Evolutionary conservation across 2,113 vertebrate species (phyloP).

Genomic region (Oryzias woworae): DNA sequence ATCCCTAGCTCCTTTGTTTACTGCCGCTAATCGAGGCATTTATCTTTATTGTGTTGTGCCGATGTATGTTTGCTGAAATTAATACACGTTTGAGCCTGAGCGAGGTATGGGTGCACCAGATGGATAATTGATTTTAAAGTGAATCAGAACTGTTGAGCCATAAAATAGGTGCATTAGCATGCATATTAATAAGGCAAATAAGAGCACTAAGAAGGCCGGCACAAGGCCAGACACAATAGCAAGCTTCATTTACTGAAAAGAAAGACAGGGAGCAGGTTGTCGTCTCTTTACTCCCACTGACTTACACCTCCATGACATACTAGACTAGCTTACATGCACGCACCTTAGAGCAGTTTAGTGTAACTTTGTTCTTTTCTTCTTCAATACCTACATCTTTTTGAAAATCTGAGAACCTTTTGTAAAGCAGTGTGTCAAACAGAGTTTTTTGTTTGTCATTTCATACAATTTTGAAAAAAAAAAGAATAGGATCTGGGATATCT

Average conservation of each 20-base stretch:
- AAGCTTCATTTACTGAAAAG: constrained; percentile 64
- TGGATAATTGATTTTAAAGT: constrained; percentile 83
- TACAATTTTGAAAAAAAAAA: constrained; percentile 46
- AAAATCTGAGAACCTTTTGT: constrained; percentile 34
- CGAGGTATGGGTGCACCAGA: constrained; percentile 73
- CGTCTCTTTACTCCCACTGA: constrained; percentile 19
- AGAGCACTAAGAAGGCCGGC: constrained; percentile 60
- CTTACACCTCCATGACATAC: constrained; percentile 18
- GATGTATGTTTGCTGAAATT: constrained; percentile 82
- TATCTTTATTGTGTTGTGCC: constrained; percentile 80
- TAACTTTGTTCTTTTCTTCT: constrained; percentile 20
- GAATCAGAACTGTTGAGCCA: constrained; percentile 79
- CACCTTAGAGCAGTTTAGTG: constrained; percentile 27
- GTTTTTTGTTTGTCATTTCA: constrained; percentile 34
- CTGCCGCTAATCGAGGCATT: constrained; percentile 79
- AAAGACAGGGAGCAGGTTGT: constrained; percentile 22
- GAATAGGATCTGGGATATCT: constrained; percentile 33
- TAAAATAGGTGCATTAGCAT: constrained; percentile 82
- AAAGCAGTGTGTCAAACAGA: constrained; percentile 36
- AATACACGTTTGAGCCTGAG: constrained; percentile 77
- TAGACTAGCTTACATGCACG: constrained; percentile 26
- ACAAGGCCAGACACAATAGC: constrained; percentile 58
- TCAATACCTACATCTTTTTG: constrained; percentile 19
- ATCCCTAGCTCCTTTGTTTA: constrained; percentile 78
- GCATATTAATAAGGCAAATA: constrained; percentile 80